Evolutionary conservation across 1,140 invertebrate species (phyloP).

Genomic region (Marisa cornuarietis): DNA sequence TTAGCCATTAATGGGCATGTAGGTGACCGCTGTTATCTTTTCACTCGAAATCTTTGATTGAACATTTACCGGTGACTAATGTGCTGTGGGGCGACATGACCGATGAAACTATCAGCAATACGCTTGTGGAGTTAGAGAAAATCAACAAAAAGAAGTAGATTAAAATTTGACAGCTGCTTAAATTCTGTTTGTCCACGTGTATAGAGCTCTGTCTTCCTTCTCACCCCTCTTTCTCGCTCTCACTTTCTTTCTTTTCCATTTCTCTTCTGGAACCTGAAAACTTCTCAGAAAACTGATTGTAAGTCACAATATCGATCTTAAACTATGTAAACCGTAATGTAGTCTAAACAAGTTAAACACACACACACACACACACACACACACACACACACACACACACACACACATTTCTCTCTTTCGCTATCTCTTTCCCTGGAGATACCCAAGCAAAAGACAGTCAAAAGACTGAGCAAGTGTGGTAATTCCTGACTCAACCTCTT

Average conservation of each 20-base stretch:
- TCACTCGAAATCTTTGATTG: too few relatives aligned
- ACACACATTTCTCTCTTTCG: not conserved
- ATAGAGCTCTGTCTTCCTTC: not conserved
- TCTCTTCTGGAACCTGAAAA: not conserved
- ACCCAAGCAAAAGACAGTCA: not conserved
- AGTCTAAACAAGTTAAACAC: not conserved
- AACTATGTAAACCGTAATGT: not conserved
- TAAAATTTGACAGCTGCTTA: not conserved
- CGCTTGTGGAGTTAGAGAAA: not conserved
- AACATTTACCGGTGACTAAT: too few relatives aligned
- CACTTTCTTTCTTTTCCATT: not conserved
- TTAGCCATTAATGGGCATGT: too few relatives aligned
- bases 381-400: not conserved
- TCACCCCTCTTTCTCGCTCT: slow-evolving; percentile 10
- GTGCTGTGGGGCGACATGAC: too few relatives aligned
- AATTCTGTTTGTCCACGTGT: not conserved
- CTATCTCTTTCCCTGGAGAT: not conserved
- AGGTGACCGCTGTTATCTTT: too few relatives aligned
- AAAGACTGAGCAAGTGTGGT: not conserved
- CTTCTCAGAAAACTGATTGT: not conserved
- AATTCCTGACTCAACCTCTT: not conserved
- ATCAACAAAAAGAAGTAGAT: not conserved
- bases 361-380: not conserved
- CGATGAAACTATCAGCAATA: not conserved
- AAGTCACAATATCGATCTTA: not conserved